Evolutionary conservation across 2,113 vertebrate genomes (phyloP).

Genomic region (Bubalus kerabau): DNA sequence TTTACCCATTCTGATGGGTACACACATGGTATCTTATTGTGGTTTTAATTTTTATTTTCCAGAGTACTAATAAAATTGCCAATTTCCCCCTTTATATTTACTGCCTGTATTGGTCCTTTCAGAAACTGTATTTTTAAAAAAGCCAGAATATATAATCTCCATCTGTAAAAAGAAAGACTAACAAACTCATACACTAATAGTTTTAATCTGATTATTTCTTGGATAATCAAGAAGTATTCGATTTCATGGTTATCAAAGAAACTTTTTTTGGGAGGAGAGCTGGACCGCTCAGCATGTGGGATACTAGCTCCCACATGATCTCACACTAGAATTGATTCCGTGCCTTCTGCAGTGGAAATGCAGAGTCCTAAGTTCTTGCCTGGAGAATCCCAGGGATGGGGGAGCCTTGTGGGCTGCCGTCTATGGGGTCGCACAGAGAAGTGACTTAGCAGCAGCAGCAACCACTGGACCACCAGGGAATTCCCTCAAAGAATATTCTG

Average conservation of each 20-base stretch:
- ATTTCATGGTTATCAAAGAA: not conserved
- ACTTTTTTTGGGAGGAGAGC: not conserved
- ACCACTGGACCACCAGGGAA: not conserved
- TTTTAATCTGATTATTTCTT: not conserved
- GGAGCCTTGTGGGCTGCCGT: no score
- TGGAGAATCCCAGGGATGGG: no score
- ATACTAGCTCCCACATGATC: not conserved
- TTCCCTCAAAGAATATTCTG: not conserved
- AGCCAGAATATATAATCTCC: not conserved
- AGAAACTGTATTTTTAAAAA: not conserved
- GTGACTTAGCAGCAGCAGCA: no score
- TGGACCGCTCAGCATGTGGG: not conserved
- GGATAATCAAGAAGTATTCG: not conserved
- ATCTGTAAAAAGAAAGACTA: not conserved
- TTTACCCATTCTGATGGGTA: not conserved
- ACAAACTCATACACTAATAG: not conserved
- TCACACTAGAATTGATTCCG: not conserved
- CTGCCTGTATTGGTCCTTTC: not conserved
- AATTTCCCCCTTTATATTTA: not conserved
- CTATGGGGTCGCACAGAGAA: no score
- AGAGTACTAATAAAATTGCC: not conserved
- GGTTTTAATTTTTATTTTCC: not conserved
- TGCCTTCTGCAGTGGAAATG: not conserved
- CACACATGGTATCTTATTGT: not conserved
- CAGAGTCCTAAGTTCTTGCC: not conserved